Base-by-base conservation (phyloP, 2,888 invertebrate genomes). In the Bombyx huttoni region DNA sequence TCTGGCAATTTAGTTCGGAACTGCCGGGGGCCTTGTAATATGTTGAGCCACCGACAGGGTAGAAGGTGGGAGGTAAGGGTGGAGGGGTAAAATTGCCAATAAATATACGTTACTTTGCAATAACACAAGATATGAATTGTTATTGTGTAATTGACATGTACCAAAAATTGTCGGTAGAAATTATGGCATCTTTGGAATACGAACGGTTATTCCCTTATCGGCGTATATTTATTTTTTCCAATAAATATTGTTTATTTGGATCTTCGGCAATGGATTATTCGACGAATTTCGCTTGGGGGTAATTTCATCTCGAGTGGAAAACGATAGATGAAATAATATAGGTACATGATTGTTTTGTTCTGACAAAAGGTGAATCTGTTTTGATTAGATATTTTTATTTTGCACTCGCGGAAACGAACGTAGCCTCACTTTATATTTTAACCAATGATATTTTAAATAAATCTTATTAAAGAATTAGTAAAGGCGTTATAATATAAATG, bases 51-150 rank as follows among this genome's bases (percentile, higher is more conserved):
- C 24, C 24, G 24, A 24, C 24, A 24, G 24, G 24, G 24, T 24
- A 24, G 24, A 52, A 56, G 65, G 57, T 53, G 53, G 47, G 50
- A 54, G 50, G 49, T n/a, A 53, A 52, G 51, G 35, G 48, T 49
- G 51, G 54, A 58, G 57, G 60, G 60, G 54, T 59, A 66, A 65
- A 70, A 73, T 71, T 66, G 68, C 59, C 70, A 69, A 68, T 70
- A 70, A 73, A 73, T 71, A 72, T 63, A 61, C 65, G 67, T 67
- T 67, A 67, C 65, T 68, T 69, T 67, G 67, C 67, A 73, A 70
- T 73, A 70, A 64, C 67, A 67, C 63, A 55, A 59, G 62, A 60
- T 63, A 65, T 67, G 62, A 65, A 67, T 62, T 63, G 65, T 62
- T 63, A 63, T 65, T 62, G 40, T 8, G 40, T 40, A 40, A 40